Evolutionary conservation across 2,888 invertebrate genomes (phyloP), one percentile per base, ranked within the genome.

Genomic region (Nemoura dubitans): DNA sequence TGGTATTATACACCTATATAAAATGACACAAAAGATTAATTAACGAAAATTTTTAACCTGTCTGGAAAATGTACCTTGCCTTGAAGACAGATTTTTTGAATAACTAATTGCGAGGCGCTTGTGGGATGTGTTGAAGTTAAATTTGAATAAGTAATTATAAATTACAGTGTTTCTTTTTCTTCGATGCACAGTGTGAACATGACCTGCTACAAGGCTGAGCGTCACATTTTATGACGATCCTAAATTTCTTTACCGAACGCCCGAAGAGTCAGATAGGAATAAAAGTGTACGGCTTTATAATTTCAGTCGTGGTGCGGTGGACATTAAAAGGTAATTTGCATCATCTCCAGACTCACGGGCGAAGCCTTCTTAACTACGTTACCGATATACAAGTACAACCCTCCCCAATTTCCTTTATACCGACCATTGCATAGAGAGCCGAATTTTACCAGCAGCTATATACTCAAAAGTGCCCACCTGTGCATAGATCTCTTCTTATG

Each of bases 71-170:
- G 16, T 81, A 30, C 29, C 30, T 81, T 30, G 30, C 81, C 81
- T 81, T 81, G 81, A 30, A 81, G 81, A 81, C 81, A 81, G 30
- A 81, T 81, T 81, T 81, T 59, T 10, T 81, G 81, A 81, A 81
- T 81, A 81, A 81, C n/a, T 81, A 81, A 81, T 81, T 30, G 29
- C 16, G 59, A 59, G 2, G 2, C 21, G 21, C 59, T 59, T 59
- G 59, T 59, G 59, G 59, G 59, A 59, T 59, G 59, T 59, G 59
- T 59, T 59, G 2, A 59, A 59, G 59, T 21, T 78, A 26, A 14
- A 78, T 78, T 78, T 26, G 78, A 78, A 78, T 78, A 78, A 78
- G 78, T 78, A 78, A 78, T 78, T 78, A 78, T 26, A 14, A 59
- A 36, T 36, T 36, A 36, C 3, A 36, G 36, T 36, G 36, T 36